A percentile compares a stretch with the other conserved stretches of the same genome.
These are phyloP conservation scores for Troilus luridus DNA, from an alignment of 2,888 invertebrate genomes.

Conservation along the genomic window DNA sequence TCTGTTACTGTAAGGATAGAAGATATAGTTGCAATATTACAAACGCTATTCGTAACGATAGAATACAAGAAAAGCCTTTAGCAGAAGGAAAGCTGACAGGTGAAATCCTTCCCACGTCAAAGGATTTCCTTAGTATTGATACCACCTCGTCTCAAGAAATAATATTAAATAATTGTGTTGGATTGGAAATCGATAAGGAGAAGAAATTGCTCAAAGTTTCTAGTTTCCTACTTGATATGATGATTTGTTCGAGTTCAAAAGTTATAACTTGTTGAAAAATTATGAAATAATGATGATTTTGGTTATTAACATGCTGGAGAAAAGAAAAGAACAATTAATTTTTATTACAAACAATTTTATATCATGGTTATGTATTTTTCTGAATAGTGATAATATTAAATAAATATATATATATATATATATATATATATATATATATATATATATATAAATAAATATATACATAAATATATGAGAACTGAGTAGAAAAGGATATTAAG, in stretches of 20 bases:
- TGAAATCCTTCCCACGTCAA: background rate
- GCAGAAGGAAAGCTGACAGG: background rate
- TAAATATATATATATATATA: no score
- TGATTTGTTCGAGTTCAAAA: background rate
- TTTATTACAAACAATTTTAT: no score
- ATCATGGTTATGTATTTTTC: no score
- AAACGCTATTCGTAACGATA: background rate
- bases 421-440: no score
- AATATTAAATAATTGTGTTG: background rate
- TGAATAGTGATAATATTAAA: no score
- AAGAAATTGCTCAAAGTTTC: background rate
- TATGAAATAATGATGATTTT: background rate
- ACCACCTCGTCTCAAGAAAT: background rate
- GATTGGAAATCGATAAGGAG: background rate
- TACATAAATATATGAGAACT: no score
- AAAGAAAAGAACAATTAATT: background rate
- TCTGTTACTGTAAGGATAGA: background rate
- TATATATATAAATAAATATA: no score
- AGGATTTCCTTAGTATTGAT: background rate
- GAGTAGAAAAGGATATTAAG: no score
- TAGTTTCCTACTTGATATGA: background rate
- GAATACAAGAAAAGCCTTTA: background rate
- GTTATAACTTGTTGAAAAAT: background rate
- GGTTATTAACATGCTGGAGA: background rate
- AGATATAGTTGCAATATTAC: no score